Evolutionary conservation across 2,888 invertebrate species (phyloP), one percentile per base, ranked within the genome.

Genomic region (Orthonychiurus folsomi): DNA sequence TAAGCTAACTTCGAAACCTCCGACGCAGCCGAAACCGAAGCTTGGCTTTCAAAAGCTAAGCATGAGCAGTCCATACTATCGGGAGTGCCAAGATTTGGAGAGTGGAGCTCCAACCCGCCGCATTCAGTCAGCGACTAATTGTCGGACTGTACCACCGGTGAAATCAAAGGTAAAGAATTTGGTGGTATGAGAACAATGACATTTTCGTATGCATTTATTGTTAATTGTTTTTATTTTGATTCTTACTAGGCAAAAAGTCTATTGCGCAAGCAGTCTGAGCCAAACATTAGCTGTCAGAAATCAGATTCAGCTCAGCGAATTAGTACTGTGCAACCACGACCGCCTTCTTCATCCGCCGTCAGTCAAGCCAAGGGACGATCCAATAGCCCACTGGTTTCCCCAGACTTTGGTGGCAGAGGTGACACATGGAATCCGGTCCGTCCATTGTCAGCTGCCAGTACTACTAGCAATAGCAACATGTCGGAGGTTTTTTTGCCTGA

Each of bases 391-490:
- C 52, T 12, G 20, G 5, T 20, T 20, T 52, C 52, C 9, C 12
- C 5, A 37, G 37, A 37, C 5, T 37, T 15, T 37, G 5, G 5
- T 9, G 5, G 5, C 5, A 15, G 15, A 37, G 37, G 15, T 9
- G 37, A 5, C 5, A 9, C 37, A 9, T 37, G 37, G 37, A 52
- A 52, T 23, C 21, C 5, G 3, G 20, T 23, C n/a, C 5, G 21
- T 20, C 52, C 52, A 52, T 52, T 23, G 52, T 52, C 52, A 9
- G n/a, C 20, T 52, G 52, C 52, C 52, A 52, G 52, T 21, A 52
- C 12, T n/a, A 5, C 52, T 3, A 52, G 52, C n/a, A 48, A 48
- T 48, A 15, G 48, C 48, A 48, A 48, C n/a, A 12, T 5, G 12
- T 52, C 20, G 5, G 21, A 23, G 3, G n/a, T 37, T 37, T 9